Evolutionary conservation across 2,113 vertebrate genomes (phyloP), one percentile per base, ranked within the genome.

Genomic region (Gracilinanus agilis): DNA sequence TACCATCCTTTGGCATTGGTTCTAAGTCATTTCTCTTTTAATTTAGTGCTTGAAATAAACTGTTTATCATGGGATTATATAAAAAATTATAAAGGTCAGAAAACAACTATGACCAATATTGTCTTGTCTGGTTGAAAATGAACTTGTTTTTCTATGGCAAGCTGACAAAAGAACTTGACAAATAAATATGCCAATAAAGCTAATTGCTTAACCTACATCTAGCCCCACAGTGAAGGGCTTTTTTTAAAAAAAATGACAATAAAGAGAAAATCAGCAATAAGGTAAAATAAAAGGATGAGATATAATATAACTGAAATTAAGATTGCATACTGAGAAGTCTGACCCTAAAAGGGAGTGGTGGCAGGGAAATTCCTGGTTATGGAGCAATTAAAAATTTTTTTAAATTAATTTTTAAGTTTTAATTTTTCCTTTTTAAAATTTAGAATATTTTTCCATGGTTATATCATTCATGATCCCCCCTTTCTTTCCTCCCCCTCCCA

Each of bases 171-270:
- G 4, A n/a, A 90, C 55, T 23, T 40, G n/a, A 89, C 89, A 34
- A 94, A 49, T 92, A 88, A 92, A 93, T 92, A 44, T 29, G 94
- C 88, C 91, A 90, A 94, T 55, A 90, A 94, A 95, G 24, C 6
- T 40, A 55, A 53, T 44, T 29, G 5, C 88, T 96, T 89, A 92
- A 23, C 7, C 56, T 53, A 89, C 44, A 92, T 44, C 25, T 24
- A 34, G 29, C 96, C 92, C 54, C 61, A 83, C 90, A 92, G 56
- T 91, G 34, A 89, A 11, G 49, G 91, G 23, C 6, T 92, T 56
- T 88, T 67, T 94, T 11, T 29, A 34, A n/a, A n/a, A n/a, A n/a
- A n/a, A n/a, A 24, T 24, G 54, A 83, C 88, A 91, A 94, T 54
- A 40, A 89, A 54, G 94, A 90, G 90, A 53, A 44, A 92, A 88